These are phyloP conservation scores for Leuciscus idus DNA, from an alignment of 2,113 vertebrate genomes.

Conservation along the genomic window DNA sequence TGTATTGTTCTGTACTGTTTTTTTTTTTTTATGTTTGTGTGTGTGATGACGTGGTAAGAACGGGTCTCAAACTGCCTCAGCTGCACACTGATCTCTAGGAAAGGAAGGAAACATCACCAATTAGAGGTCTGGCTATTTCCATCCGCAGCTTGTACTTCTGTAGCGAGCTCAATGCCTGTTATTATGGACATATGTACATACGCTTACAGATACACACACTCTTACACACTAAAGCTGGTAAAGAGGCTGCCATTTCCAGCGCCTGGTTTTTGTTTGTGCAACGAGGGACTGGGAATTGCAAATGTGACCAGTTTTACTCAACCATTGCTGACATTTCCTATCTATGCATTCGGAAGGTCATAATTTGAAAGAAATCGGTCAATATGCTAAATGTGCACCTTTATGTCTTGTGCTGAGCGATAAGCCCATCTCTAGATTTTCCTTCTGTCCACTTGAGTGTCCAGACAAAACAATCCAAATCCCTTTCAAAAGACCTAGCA, in stretches of 20 bases:
- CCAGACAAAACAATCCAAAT: conserved; percentile 39
- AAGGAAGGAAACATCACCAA: conserved; percentile 59
- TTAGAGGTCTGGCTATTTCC: conserved; percentile 54
- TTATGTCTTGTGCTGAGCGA: conserved; percentile 42
- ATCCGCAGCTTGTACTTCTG: conserved; percentile 32
- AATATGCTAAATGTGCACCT: conserved; percentile 55
- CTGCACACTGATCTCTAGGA: conserved; percentile 53
- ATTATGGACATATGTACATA: conserved; percentile 44
- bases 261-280: conserved; percentile 47
- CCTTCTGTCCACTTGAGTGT: conserved; percentile 21
- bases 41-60: neutral
- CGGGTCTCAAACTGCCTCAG: conserved; percentile 16
- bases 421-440: conserved; percentile 41
- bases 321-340: conserved; percentile 60
- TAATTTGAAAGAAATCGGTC: conserved; percentile 62
- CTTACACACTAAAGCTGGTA: neutral
- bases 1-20: neutral
- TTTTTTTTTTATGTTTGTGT: neutral
- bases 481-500: neutral
- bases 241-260: conserved; percentile 9
- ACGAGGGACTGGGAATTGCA: conserved; percentile 51
- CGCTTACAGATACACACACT: neutral
- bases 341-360: conserved; percentile 59
- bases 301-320: conserved; percentile 49
- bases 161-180: conserved; percentile 38